Evolutionary conservation across 2,888 invertebrate genomes (phyloP).

Genomic region (Papilio demoleus): DNA sequence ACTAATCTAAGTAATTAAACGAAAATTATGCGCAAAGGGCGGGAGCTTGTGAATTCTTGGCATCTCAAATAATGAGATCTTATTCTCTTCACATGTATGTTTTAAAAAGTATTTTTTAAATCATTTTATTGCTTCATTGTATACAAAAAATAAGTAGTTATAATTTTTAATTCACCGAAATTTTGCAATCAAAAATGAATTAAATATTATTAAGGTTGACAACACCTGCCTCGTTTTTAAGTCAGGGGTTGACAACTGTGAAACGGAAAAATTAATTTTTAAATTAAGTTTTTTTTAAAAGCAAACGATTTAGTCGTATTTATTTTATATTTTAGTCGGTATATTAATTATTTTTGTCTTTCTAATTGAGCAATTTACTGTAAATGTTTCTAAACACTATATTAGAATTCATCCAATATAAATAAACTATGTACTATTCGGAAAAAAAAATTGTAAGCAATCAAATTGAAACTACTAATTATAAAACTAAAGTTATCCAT

Average conservation of each 20-base stretch:
- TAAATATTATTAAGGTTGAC: background rate
- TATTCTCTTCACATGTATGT: background rate
- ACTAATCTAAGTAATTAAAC: background rate
- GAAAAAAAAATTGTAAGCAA: constrained; percentile 48
- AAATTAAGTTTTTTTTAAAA: background rate
- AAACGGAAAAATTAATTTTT: background rate
- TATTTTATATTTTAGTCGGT: background rate
- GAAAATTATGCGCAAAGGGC: constrained; percentile 16
- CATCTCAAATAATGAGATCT: constrained; percentile 19
- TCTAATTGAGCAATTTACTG: constrained; percentile 66
- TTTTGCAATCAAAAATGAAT: too few species aligned
- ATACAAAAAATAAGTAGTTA: too few species aligned
- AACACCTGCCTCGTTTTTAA: background rate
- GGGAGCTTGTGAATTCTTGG: constrained; percentile 11
- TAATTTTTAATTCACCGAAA: too few species aligned
- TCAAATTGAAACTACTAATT: constrained; percentile 42
- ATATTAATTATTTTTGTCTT: constrained; percentile 46
- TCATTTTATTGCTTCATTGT: background rate
- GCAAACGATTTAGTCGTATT: background rate
- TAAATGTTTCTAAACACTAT: constrained; percentile 51
- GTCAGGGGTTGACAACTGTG: background rate
- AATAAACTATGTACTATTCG: constrained; percentile 56
- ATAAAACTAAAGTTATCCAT: constrained; percentile 38
- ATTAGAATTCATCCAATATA: constrained; percentile 51
- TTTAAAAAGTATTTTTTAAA: background rate